phyloP scores from a whole-genome alignment of 2,113 vertebrate species.

The Psittacula cyanocephala region DNA sequence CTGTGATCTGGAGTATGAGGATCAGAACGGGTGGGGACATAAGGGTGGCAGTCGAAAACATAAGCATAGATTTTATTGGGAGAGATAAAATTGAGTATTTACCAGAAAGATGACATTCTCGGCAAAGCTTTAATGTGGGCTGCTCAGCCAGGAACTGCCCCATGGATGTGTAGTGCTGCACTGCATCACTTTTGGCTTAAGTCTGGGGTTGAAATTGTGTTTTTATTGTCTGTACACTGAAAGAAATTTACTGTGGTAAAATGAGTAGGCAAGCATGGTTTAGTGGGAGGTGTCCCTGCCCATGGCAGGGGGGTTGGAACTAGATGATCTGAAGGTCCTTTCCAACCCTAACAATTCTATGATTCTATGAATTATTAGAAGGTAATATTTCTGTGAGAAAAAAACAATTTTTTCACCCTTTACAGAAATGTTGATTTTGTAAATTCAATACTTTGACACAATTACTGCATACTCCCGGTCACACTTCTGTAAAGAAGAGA shows the following conservation, averaged over 20 bases:
- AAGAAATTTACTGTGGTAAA: neutral
- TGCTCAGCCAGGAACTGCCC: neutral
- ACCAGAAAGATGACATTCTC: neutral
- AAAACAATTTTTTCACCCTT: neutral
- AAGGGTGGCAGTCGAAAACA: neutral
- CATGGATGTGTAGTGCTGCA: neutral
- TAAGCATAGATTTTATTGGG: neutral
- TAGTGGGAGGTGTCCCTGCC: no score
- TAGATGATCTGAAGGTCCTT: no score
- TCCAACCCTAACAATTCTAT: no score
- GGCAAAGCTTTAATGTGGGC: neutral
- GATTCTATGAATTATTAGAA: neutral
- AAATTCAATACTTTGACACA: neutral
- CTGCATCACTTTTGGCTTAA: neutral
- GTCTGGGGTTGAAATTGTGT: neutral
- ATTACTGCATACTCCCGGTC: neutral
- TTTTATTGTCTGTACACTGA: neutral
- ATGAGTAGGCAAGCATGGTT: no score
- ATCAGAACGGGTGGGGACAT: neutral
- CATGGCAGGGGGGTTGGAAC: no score
- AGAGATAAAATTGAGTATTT: neutral
- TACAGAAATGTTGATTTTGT: neutral
- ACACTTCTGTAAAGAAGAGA: neutral
- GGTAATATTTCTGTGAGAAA: neutral
- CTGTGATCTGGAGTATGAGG: neutral